Evolutionary conservation across 2,888 invertebrate genomes (phyloP).

Genomic region (Agapetus fuscipes): DNA sequence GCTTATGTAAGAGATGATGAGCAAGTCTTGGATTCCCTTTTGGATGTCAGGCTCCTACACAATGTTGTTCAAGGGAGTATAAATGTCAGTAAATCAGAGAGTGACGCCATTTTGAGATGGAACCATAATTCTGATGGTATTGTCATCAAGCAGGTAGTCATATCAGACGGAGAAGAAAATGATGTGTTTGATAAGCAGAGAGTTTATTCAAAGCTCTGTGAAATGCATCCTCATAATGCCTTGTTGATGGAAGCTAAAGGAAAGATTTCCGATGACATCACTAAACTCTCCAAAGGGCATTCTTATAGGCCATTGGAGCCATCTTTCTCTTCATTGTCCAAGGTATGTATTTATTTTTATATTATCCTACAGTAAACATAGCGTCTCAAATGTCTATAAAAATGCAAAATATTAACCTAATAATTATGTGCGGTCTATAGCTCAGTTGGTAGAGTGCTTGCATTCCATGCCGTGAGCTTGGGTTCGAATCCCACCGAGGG

Average conservation of each 20-base stretch:
- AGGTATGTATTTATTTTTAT: slow-evolving; percentile 32
- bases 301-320: slow-evolving; percentile 46
- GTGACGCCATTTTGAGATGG: slow-evolving; percentile 9
- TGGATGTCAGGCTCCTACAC: slow-evolving; percentile 48
- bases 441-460: too few relatives aligned
- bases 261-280: slow-evolving; percentile 30
- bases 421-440: too few relatives aligned
- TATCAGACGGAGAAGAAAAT: background rate
- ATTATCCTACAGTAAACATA: too few relatives aligned
- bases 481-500: too few relatives aligned
- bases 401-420: too few relatives aligned
- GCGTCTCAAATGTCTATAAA: too few relatives aligned
- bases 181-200: background rate
- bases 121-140: slow-evolving; percentile 28
- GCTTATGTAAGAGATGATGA: slow-evolving; percentile 62
- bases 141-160: too few relatives aligned
- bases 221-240: slow-evolving; percentile 39
- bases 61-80: slow-evolving; percentile 31
- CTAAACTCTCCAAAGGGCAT: slow-evolving; percentile 43
- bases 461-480: too few relatives aligned
- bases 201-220: background rate
- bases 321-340: slow-evolving; percentile 41
- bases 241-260: slow-evolving; percentile 34
- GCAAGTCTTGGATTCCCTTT: slow-evolving; percentile 44
- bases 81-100: slow-evolving; percentile 21